Conservation (phyloP, 1,140 invertebrate genomes). For the Panagrolaimus sp. region DNA sequence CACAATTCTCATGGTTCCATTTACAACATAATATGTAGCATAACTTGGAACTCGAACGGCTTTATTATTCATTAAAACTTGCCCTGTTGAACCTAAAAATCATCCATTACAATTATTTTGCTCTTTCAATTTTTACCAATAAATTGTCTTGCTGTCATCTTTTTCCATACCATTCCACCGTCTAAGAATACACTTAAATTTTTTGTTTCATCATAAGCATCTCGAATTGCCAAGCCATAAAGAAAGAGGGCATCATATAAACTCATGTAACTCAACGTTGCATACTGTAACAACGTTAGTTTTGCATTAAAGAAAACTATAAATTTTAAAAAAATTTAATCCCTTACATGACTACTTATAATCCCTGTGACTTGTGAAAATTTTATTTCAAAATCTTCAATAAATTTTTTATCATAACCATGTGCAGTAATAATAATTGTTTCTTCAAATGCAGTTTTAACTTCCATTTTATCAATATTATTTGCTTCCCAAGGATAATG, state of each 20-base stretch:
- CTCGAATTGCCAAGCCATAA: conserved; percentile 54
- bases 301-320: not conserved
- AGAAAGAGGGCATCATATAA: conserved; percentile 56
- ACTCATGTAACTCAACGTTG: conserved; percentile 54
- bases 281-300: conserved; percentile 43
- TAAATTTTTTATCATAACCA: conserved; percentile 57
- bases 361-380: conserved; percentile 54
- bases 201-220: conserved; percentile 53
- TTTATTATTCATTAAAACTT: conserved; percentile 58
- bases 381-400: conserved; percentile 52
- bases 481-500: conserved; percentile 57
- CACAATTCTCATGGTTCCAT: conserved; percentile 52
- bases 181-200: conserved; percentile 45
- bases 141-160: conserved; percentile 57
- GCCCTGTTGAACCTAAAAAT: conserved; percentile 48
- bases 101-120: not conserved
- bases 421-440: conserved; percentile 56
- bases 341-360: conserved; percentile 46
- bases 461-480: conserved; percentile 54
- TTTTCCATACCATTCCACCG: conserved; percentile 49
- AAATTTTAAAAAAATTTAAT: too few species aligned
- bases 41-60: conserved; percentile 58
- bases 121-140: conserved; percentile 33
- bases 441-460: conserved; percentile 50
- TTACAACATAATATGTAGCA: conserved; percentile 50